phyloP scores from a whole-genome alignment of 2,888 invertebrate genomes.

The Rotaria socialis region DNA sequence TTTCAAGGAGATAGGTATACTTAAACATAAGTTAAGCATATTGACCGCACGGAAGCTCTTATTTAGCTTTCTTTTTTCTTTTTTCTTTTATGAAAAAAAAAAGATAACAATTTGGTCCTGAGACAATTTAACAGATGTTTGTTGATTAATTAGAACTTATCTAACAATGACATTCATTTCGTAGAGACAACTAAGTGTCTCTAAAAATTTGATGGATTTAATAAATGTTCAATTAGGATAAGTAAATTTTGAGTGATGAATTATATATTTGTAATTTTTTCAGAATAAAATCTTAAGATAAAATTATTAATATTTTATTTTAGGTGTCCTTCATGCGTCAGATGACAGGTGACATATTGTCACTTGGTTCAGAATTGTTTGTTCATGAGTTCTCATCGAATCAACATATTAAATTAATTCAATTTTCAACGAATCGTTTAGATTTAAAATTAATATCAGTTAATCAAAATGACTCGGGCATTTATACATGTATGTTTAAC shows the following conservation, averaged over 20 bases:
- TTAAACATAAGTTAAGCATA: not conserved
- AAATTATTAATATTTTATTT: slow-evolving; percentile 7
- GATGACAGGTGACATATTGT: slow-evolving; percentile 30
- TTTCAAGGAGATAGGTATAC: not conserved
- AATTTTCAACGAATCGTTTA: not conserved
- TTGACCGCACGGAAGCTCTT: not conserved
- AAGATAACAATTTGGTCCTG: not conserved
- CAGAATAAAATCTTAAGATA: not conserved
- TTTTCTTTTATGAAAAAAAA: not conserved
- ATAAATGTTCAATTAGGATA: too few relatives aligned
- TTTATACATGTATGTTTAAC: slow-evolving; percentile 18
- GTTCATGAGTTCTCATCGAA: not conserved
- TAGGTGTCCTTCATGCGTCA: slow-evolving; percentile 22
- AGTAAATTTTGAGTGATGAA: too few relatives aligned
- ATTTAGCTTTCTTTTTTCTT: not conserved
- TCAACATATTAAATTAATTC: slow-evolving; percentile 16
- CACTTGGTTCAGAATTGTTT: not conserved
- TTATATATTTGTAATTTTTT: too few relatives aligned
- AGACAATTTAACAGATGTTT: too few relatives aligned
- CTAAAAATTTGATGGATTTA: too few relatives aligned
- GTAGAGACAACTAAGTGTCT: too few relatives aligned
- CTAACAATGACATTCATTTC: too few relatives aligned
- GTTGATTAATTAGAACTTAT: too few relatives aligned
- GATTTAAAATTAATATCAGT: slow-evolving; percentile 10
- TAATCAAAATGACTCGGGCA: not conserved